phyloP scores from a whole-genome alignment of 1,140 invertebrate species.

The Dolichoris vasculosae region DNA sequence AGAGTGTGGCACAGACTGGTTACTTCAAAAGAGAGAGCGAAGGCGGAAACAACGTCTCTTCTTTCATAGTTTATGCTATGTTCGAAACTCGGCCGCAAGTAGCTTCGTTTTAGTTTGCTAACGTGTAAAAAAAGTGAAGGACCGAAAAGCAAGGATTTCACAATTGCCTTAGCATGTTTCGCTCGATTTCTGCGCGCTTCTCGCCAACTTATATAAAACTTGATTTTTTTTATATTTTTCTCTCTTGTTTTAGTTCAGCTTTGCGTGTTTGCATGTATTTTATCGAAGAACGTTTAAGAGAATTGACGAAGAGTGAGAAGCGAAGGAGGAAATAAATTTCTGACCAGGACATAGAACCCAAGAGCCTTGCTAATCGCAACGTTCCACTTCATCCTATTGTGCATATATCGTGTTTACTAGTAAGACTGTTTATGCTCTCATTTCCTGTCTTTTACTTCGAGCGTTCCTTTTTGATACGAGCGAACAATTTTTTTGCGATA shows the following conservation, averaged over 20 bases:
- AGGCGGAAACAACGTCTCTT: background rate
- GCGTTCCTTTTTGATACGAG: background rate
- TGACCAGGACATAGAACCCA: background rate
- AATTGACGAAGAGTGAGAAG: background rate
- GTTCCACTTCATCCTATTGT: background rate
- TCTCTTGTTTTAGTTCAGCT: background rate
- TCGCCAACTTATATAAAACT: background rate
- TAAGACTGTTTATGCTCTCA: background rate
- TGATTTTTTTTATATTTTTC: background rate
- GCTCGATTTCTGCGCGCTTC: background rate
- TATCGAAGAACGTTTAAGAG: slow-evolving; percentile 11
- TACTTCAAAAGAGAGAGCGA: background rate
- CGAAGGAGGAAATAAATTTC: slow-evolving; percentile 1
- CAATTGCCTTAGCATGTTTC: background rate
- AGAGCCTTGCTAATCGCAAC: background rate
- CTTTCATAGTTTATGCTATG: background rate
- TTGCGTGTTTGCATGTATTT: background rate
- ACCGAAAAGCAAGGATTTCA: background rate
- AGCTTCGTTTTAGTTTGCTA: background rate
- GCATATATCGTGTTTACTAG: background rate
- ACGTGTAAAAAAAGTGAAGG: background rate
- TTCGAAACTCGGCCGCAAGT: background rate
- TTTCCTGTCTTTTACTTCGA: background rate
- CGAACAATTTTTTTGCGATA: background rate
- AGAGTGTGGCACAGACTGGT: background rate